A percentile compares a stretch with the other conserved stretches of the same genome.
phyloP scores from a whole-genome alignment of 2,113 vertebrate species.

The Carlito syrichta region DNA sequence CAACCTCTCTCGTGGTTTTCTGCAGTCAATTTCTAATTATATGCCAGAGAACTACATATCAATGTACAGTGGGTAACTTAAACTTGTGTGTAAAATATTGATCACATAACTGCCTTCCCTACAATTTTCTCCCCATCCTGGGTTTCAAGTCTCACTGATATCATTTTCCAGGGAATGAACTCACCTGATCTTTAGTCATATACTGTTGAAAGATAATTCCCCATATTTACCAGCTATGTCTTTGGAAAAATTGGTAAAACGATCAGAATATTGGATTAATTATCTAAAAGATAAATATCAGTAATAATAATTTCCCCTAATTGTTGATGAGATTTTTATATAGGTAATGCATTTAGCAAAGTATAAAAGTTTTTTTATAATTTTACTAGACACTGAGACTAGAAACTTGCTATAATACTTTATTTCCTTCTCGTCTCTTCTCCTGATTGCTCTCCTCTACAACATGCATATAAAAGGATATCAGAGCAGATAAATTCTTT shows the following conservation, averaged over 20 bases:
- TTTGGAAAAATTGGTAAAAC: not conserved
- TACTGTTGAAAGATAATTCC: not conserved
- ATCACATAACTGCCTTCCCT: not conserved
- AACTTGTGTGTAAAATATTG: not conserved
- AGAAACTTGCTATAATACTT: not conserved
- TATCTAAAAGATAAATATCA: not conserved
- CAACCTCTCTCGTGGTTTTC: not conserved
- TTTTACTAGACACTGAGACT: not conserved
- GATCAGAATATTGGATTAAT: not conserved
- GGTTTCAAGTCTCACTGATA: not conserved
- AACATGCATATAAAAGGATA: not conserved
- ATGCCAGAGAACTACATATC: not conserved
- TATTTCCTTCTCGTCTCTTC: not conserved
- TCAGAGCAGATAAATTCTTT: not conserved
- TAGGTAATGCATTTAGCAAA: not conserved
- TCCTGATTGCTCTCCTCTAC: not conserved
- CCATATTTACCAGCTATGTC: not conserved
- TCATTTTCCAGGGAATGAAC: not conserved
- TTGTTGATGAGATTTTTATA: not conserved
- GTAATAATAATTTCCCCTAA: not conserved
- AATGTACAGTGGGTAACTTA: not conserved
- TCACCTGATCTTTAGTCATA: not conserved
- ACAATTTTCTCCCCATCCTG: not conserved
- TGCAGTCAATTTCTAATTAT: not conserved
- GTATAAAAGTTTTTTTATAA: not conserved